phyloP scores from a whole-genome alignment of 2,113 vertebrate genomes.

The Riparia riparia region DNA sequence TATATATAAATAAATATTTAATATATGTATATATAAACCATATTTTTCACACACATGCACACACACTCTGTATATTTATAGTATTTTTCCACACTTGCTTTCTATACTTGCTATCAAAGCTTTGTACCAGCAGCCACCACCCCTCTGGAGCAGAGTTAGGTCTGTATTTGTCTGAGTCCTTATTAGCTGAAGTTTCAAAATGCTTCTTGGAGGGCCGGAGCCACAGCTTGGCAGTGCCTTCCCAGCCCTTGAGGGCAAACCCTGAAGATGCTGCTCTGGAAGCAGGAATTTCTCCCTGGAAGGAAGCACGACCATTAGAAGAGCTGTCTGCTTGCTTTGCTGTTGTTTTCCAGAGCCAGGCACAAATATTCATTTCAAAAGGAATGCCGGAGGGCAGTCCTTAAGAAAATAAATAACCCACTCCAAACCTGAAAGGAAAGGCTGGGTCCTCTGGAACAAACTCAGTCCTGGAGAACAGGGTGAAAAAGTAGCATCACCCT shows the following conservation, averaged over 20 bases:
- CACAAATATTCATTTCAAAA: conserved; percentile 14
- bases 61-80: not conserved
- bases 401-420: not conserved
- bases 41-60: not conserved
- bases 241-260: not conserved
- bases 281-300: not conserved
- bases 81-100: not conserved
- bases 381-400: not conserved
- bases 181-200: not conserved
- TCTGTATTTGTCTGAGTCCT: not conserved
- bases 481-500: conserved; percentile 39
- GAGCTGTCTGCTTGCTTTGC: not conserved
- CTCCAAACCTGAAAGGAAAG: conserved; percentile 13
- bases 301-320: not conserved
- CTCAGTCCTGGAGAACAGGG: not conserved
- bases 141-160: not conserved
- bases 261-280: not conserved
- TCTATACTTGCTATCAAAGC: not conserved
- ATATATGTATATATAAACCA: not conserved
- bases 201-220: not conserved
- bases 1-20: not conserved
- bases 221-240: not conserved
- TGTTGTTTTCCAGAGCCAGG: not conserved
- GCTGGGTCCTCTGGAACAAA: conserved; percentile 16
- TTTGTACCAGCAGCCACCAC: not conserved